Conservation (phyloP, 2,113 vertebrate species). For the Pituophis catenifer region DNA sequence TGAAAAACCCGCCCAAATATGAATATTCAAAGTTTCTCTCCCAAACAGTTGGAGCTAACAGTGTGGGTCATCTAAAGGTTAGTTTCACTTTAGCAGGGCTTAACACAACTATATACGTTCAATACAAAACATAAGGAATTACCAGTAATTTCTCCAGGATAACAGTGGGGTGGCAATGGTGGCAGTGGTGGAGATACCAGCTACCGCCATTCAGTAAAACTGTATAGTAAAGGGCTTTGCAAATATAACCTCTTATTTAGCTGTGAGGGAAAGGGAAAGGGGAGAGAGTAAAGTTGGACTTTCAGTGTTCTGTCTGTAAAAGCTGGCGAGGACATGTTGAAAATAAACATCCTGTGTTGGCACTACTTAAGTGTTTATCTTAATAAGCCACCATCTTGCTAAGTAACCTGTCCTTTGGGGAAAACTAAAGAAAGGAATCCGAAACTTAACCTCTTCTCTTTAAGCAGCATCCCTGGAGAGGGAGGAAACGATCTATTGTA, state of each 20-base stretch:
- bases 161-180: neutral
- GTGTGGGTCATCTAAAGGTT: too few relatives aligned
- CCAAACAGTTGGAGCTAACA: too few relatives aligned
- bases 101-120: too few relatives aligned
- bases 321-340: neutral
- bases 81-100: too few relatives aligned
- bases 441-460: neutral
- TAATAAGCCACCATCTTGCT: neutral
- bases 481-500: neutral
- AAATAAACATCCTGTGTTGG: constrained; percentile 19
- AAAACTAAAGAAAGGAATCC: constrained; percentile 26
- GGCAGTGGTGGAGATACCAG: neutral
- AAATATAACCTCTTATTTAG: neutral
- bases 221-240: neutral
- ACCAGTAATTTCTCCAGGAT: neutral
- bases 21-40: too few relatives aligned
- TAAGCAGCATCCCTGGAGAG: neutral
- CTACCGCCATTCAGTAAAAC: neutral
- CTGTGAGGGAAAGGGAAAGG: neutral
- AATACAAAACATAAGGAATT: neutral
- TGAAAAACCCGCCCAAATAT: too few relatives aligned
- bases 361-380: constrained; percentile 7
- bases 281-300: neutral
- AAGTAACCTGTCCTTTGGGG: neutral
- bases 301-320: neutral